Conservation (phyloP, 2,797 vertebrate species). For the Arrhamphus sclerolepis region DNA sequence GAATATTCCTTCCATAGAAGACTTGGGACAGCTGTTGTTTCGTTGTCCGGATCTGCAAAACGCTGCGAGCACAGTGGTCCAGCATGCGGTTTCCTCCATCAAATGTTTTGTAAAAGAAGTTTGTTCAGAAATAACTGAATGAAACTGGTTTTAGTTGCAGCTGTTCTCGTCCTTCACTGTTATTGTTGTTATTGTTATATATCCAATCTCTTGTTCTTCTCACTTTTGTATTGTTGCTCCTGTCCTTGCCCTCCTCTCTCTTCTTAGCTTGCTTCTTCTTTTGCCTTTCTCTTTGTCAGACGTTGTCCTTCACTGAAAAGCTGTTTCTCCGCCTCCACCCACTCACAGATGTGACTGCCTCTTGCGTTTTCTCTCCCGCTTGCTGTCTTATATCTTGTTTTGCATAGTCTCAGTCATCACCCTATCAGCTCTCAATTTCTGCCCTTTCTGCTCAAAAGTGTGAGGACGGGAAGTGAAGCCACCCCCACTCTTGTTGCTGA, state of each 20-base stretch:
- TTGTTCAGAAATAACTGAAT: not conserved
- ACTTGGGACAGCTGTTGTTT: constrained; percentile 31
- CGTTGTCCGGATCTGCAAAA: not conserved
- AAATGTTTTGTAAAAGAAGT: not conserved
- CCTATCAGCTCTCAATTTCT: not conserved
- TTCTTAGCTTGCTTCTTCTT: no score
- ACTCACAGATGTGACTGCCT: constrained; percentile 4
- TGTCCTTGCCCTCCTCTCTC: no score
- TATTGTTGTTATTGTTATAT: no score
- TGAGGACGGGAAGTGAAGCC: constrained; percentile 45
- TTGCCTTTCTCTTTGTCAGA: no score
- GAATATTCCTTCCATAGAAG: constrained; percentile 3
- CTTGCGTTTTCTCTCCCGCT: no score
- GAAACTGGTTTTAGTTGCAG: no score
- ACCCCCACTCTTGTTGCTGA: not conserved
- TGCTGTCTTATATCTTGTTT: not conserved
- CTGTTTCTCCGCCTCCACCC: not conserved
- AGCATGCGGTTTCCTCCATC: constrained; percentile 20
- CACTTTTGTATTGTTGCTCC: no score
- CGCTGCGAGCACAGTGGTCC: not conserved
- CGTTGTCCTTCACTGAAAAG: not conserved
- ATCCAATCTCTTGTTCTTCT: no score
- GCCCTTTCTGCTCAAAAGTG: not conserved
- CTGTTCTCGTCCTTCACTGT: no score
- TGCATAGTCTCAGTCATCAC: not conserved